These are phyloP conservation scores for Callinectes sapidus DNA, from an alignment of 2,888 invertebrate genomes.

Conservation along the genomic window DNA sequence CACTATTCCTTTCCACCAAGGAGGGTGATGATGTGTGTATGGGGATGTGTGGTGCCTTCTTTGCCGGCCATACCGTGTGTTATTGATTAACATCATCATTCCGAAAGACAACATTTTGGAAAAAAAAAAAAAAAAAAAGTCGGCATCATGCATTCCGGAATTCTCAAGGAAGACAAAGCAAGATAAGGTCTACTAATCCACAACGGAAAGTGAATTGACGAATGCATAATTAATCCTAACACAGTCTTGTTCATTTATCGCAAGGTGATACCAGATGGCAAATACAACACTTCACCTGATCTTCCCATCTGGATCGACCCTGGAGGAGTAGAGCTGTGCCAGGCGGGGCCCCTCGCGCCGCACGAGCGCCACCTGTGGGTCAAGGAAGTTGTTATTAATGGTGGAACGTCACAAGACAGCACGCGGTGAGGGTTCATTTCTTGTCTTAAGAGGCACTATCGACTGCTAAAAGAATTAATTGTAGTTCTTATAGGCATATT, in stretches of 20 bases:
- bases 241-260: neutral
- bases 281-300: conserved; percentile 1
- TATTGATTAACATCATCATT: too few species aligned
- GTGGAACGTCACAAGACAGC: neutral
- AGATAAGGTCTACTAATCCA: neutral
- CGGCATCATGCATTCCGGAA: neutral
- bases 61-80: too few species aligned
- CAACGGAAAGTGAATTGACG: neutral
- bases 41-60: neutral
- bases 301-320: neutral
- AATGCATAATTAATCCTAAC: neutral
- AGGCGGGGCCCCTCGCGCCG: neutral
- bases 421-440: neutral
- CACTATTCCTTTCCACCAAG: neutral
- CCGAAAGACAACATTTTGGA: neutral
- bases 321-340: conserved; percentile 17
- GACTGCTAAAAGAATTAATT: too few species aligned
- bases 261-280: neutral
- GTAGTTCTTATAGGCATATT: too few species aligned
- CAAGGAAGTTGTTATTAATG: neutral
- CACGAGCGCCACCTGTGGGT: conserved; percentile 31
- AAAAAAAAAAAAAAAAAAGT: neutral
- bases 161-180: neutral
- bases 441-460: neutral
- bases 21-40: neutral